Evolutionary conservation across 1,140 invertebrate species (phyloP).

Genomic region (Lasaia peninsularis): DNA sequence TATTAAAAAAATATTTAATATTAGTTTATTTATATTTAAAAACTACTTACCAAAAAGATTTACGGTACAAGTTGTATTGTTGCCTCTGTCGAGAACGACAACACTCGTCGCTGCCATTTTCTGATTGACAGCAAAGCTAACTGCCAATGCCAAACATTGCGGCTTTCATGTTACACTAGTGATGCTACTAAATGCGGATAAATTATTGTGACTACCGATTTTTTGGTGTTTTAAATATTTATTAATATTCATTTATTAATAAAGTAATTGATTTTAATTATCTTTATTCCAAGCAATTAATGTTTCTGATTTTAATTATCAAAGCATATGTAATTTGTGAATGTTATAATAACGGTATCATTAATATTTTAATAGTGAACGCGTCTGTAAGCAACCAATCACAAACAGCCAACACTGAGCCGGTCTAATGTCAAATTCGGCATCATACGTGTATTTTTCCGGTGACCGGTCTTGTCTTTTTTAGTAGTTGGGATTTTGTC

Average conservation of each 20-base stretch:
- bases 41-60: slow-evolving; percentile 92
- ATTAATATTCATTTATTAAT: not conserved
- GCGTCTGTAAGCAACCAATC: slow-evolving; percentile 43
- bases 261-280: not conserved
- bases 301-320: too few species aligned
- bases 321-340: not conserved
- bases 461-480: slow-evolving; percentile 53
- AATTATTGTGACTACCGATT: slow-evolving; percentile 9
- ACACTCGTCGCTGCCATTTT: slow-evolving; percentile 93
- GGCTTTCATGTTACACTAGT: slow-evolving; percentile 20
- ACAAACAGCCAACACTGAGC: slow-evolving; percentile 69
- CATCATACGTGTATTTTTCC: slow-evolving; percentile 76
- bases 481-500: slow-evolving; percentile 32
- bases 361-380: not conserved
- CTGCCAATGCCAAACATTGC: slow-evolving; percentile 57
- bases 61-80: slow-evolving; percentile 96
- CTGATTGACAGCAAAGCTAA: slow-evolving; percentile 71
- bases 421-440: slow-evolving; percentile 63
- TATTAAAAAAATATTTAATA: not conserved
- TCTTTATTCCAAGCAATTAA: not conserved
- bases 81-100: slow-evolving; percentile 94
- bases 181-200: slow-evolving; percentile 11
- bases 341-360: not conserved
- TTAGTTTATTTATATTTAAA: slow-evolving; percentile 5
- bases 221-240: not conserved